Evolutionary conservation across 1,140 invertebrate species (phyloP).

Genomic region (Batillaria attramentaria): DNA sequence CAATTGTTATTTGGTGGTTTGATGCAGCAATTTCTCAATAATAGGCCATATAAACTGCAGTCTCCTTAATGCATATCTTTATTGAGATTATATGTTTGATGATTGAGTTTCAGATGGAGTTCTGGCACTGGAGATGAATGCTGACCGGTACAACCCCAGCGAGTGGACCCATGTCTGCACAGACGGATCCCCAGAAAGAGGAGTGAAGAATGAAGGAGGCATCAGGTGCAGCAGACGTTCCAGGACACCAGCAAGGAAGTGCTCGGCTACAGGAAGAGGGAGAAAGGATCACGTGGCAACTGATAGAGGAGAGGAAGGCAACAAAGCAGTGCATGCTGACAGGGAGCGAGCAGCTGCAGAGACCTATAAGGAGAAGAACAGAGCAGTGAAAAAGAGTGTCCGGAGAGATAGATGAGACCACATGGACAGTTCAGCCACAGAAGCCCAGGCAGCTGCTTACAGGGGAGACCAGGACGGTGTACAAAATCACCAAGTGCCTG

Average conservation of each 20-base stretch:
- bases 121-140: background rate
- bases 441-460: conserved; percentile 3
- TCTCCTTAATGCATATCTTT: too few relatives aligned
- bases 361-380: too few relatives aligned
- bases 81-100: too few relatives aligned
- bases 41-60: too few relatives aligned
- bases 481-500: conserved; percentile 42
- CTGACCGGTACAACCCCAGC: too few relatives aligned
- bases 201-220: background rate
- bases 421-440: conserved; percentile 40
- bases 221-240: background rate
- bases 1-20: conserved; percentile 75
- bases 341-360: background rate
- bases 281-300: background rate
- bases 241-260: background rate
- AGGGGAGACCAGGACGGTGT: conserved; percentile 21
- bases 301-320: background rate
- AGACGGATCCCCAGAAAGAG: background rate
- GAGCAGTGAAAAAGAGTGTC: background rate
- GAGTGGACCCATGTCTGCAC: background rate
- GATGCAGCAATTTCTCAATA: too few relatives aligned
- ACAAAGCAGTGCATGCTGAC: background rate
- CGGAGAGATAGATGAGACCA: conserved; percentile 54
- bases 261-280: background rate
- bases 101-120: too few relatives aligned